Conservation (phyloP, 2,888 invertebrate genomes). For the Heteromurus nitidus region DNA sequence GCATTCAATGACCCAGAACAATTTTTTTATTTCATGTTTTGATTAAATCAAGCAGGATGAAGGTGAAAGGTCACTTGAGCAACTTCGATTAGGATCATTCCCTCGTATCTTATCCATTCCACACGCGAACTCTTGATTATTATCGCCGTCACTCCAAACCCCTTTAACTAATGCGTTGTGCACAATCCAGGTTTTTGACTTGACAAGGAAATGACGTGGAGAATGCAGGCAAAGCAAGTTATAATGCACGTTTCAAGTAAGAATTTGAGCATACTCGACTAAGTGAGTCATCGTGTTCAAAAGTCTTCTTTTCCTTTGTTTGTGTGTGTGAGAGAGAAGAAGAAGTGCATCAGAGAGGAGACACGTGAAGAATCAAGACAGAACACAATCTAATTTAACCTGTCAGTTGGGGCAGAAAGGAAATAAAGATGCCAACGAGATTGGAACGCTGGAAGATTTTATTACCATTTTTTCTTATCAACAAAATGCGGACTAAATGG, state of each 20-base stretch:
- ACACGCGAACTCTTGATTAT: constrained; percentile 25
- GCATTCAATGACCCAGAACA: neutral
- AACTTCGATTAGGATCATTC: constrained; percentile 29
- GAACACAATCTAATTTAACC: constrained; percentile 21
- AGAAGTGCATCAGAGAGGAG: too few relatives aligned
- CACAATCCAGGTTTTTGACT: too few relatives aligned
- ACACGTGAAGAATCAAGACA: neutral
- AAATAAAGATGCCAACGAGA: constrained; percentile 50
- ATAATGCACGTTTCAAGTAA: too few relatives aligned
- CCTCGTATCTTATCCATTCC: neutral
- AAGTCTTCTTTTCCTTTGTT: too few relatives aligned
- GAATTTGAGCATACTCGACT: too few relatives aligned
- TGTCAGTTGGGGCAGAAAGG: constrained; percentile 36
- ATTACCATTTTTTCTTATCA: neutral
- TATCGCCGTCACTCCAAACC: neutral
- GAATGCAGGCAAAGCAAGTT: too few relatives aligned
- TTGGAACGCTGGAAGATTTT: constrained; percentile 1
- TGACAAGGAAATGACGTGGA: too few relatives aligned
- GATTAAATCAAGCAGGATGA: constrained; percentile 44
- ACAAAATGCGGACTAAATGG: constrained; percentile 5
- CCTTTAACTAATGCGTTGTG: too few relatives aligned
- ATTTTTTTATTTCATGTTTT: constrained; percentile 23
- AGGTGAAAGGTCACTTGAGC: constrained; percentile 50
- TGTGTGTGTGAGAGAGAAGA: constrained; percentile 1
- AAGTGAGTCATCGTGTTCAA: too few relatives aligned